These are phyloP conservation scores for Trichonephila clavata DNA, from an alignment of 1,140 invertebrate species.

Conservation along the genomic window DNA sequence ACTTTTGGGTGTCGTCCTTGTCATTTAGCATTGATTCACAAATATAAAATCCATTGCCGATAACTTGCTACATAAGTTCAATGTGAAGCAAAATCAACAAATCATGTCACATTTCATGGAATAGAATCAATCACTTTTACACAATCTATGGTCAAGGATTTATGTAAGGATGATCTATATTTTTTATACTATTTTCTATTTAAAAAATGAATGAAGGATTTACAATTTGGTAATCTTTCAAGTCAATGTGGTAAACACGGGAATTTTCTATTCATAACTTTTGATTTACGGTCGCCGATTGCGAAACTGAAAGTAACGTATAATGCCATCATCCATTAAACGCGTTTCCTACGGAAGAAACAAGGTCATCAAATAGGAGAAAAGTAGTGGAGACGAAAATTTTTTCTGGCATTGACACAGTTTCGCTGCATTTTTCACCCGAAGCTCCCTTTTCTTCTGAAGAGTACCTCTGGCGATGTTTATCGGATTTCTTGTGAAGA, in stretches of 20 bases:
- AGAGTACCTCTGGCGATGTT: background rate
- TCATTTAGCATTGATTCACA: background rate
- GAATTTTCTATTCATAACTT: background rate
- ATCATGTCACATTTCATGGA: no score
- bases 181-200: no score
- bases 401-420: constrained; percentile 24
- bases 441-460: background rate
- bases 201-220: no score
- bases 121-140: background rate
- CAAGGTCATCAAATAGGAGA: background rate
- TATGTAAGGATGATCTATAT: background rate
- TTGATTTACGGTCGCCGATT: background rate
- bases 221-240: background rate
- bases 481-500: background rate
- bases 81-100: no score
- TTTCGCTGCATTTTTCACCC: background rate
- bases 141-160: background rate
- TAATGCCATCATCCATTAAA: background rate
- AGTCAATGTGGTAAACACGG: background rate
- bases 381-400: background rate
- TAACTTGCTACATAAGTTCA: background rate
- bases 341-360: background rate
- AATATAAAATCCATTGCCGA: background rate
- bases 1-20: no score
- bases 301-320: background rate